Evolutionary conservation across 2,888 invertebrate species (phyloP).

Genomic region (Bombylius discolor): DNA sequence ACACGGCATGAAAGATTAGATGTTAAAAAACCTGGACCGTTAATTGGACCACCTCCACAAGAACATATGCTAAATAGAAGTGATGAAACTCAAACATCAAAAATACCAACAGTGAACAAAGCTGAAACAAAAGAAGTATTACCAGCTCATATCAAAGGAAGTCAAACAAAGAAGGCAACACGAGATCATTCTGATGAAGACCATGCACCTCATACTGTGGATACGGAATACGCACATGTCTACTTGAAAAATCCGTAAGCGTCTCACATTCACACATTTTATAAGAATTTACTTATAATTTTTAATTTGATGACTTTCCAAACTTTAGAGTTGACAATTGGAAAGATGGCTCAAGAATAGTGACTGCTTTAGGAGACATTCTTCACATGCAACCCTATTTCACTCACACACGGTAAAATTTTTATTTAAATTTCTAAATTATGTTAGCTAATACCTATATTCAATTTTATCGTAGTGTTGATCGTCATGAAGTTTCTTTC

Average conservation of each 20-base stretch:
- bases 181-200: conserved; percentile 36
- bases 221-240: conserved; percentile 68
- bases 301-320: no score
- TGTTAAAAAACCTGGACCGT: conserved; percentile 90
- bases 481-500: conserved; percentile 54
- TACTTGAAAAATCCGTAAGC: conserved; percentile 58
- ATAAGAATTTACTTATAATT: no score
- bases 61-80: conserved; percentile 17
- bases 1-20: conserved; percentile 79
- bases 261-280: conserved; percentile 7
- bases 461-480: conserved; percentile 40
- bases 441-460: neutral
- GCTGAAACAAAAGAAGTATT: conserved; percentile 29
- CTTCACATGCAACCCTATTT: conserved; percentile 40
- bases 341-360: conserved; percentile 60
- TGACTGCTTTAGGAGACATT: conserved; percentile 53
- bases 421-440: neutral
- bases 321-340: conserved; percentile 45
- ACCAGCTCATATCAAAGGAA: conserved; percentile 30
- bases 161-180: conserved; percentile 22
- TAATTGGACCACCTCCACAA: conserved; percentile 36
- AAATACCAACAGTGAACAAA: conserved; percentile 9
- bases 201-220: conserved; percentile 51
- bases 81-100: conserved; percentile 4
- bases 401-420: conserved; percentile 12